Base-by-base conservation (phyloP, 2,113 vertebrate species). In the Prunella fulvescens region DNA sequence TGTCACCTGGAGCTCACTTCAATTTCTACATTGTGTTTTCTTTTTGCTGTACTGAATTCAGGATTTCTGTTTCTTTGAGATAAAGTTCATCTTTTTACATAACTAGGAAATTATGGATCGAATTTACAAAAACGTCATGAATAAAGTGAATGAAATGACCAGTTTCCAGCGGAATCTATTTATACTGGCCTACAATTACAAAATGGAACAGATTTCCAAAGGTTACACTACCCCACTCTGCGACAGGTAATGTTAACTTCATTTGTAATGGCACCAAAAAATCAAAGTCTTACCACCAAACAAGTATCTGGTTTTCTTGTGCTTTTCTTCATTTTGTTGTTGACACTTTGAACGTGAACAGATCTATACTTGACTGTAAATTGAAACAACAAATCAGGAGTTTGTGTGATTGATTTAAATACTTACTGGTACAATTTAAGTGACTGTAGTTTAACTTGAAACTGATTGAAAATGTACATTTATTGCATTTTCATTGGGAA, bases 61-160 rank as follows among this genome's bases (percentile, higher is more conserved):
- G 51, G 47, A 42, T 67, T 87, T 78, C 16, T 57, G 20, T 66
- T 93, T 53, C 47, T 71, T 81, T 51, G 33, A 88, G 47, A 65
- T 67, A 8, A 83, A 58, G 19, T 62, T 85, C 53, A 39, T 96
- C 28, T 74, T 80, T 95, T 88, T 92, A 35, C 71, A 3, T 39
- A 73, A 91, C 45, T 90, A 99, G 99, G 99, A 99, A 98, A 99
- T 99, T 79, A 99, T 99, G 99, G 99, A 99, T 95, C 98, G 99
- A 19, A 99, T 99, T 97, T 99, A 99, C 92, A 99, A 99, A 97
- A 99, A 99, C 7, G 99, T 99, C 87, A 99, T 99, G 99, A 98
- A 97, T 82, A 99, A 99, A 95, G 98, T 99, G 35, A 98, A 98
- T 93, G 98, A 99, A 96, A 99, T 99, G 99, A 99, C 96, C 58